Evolutionary conservation across 2,113 vertebrate genomes (phyloP).

Genomic region (zebrafish (Danio rerio)): GRCz12tu NC_133191.1:4337001-4337500

Average conservation of each 20-base stretch:
- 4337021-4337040: too few species aligned
- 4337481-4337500: not conserved
- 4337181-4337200: too few species aligned
- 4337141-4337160: too few species aligned
- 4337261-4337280: constrained; percentile 81
- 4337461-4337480: not conserved
- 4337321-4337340: constrained; percentile 86
- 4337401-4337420: too few species aligned
- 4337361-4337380: constrained; percentile 87
- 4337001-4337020: too few species aligned
- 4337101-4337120: too few species aligned
- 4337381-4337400: constrained; percentile 89
- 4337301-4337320: constrained; percentile 97
- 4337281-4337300: constrained; percentile 89
- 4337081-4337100: too few species aligned
- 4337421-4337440: not conserved
- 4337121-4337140: too few species aligned
- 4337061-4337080: too few species aligned
- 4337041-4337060: too few species aligned
- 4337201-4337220: not conserved
- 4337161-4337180: too few species aligned
- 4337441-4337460: not conserved
- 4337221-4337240: constrained; percentile 85
- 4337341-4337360: constrained; percentile 93
- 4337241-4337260: constrained; percentile 95